Base-by-base conservation (phyloP, 2,113 vertebrate genomes). In the Cyphomyrus plagiostoma region DNA sequence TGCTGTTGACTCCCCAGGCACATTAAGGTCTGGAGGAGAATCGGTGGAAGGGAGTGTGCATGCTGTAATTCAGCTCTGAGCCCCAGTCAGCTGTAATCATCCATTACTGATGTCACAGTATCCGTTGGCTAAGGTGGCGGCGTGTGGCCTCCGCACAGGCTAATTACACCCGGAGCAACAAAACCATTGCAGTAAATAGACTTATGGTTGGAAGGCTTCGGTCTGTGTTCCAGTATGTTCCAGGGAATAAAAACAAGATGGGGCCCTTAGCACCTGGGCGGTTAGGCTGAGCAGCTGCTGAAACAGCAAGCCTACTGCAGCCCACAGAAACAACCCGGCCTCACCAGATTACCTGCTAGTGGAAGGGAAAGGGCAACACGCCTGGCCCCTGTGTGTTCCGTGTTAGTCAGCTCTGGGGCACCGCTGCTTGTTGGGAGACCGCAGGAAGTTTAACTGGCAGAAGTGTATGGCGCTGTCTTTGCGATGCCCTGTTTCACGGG, bases 341-440 rank as follows among this genome's bases (percentile, higher is more conserved):
- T 92, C 92, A 91, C 94, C 96, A 95, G 95, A 96, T 96, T 96
- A 96, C 95, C 93, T 94, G 92, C 93, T 93, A 94, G 95, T 92
- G 91, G 90, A 53, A 91, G 90, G 88, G 90, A 91, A 92, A 93
- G 86, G 89, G 62, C 58, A 82, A 45, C 93, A 15, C 49, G 11
- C 45, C 23, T 39, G 52, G 62, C 89, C 89, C 13, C 6, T 13
- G 50, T 48, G 62, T 90, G 87, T 83, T 87, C 91, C 39, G 82
- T 6, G 1, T 88, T 83, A 86, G 88, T 86, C 90, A 87, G 77
- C 89, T 91, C 88, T 62, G 83, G 91, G 21, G 56, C n/a, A 13
- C 35, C n/a, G 13, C 77, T 30, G 66, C 58, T 77, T 35, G 42
- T 86, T 58, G 52, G 56, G 56, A 17, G 21, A 8, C 4, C 30